These are phyloP conservation scores for Bembecia ichneumoniformis DNA, from an alignment of 2,888 invertebrate genomes.

Conservation along the genomic window DNA sequence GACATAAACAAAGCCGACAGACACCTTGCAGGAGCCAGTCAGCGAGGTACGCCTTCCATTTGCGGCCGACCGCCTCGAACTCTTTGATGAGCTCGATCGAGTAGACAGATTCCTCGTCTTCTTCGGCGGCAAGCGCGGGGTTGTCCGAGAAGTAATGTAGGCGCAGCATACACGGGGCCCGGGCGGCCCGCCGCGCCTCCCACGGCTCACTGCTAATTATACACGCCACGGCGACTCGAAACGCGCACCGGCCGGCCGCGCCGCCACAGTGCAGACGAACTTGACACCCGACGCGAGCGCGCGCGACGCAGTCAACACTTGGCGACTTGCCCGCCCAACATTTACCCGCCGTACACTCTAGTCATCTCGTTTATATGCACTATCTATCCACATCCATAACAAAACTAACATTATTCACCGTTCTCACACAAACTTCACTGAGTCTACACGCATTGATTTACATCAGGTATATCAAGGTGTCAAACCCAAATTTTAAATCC, in stretches of 20 bases:
- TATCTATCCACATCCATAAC: background rate
- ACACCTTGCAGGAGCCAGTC: constrained; percentile 74
- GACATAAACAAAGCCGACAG: constrained; percentile 29
- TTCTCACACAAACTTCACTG: too few relatives aligned
- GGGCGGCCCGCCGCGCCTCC: constrained; percentile 66
- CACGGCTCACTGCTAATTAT: constrained; percentile 69
- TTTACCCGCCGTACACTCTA: constrained; percentile 28
- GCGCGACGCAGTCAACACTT: constrained; percentile 33
- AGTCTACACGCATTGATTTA: too few relatives aligned
- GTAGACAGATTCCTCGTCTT: constrained; percentile 77
- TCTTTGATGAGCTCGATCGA: constrained; percentile 89
- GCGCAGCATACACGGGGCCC: constrained; percentile 79
- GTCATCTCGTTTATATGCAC: background rate
- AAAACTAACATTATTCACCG: background rate
- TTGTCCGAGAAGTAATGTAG: constrained; percentile 88
- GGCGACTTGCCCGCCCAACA: constrained; percentile 13
- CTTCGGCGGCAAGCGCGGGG: constrained; percentile 77
- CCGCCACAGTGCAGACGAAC: constrained; percentile 19
- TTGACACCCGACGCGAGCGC: constrained; percentile 24
- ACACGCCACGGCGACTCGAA: constrained; percentile 30
- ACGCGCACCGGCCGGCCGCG: constrained; percentile 9
- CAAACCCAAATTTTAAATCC: too few relatives aligned
- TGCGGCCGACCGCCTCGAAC: constrained; percentile 84
- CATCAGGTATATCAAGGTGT: too few relatives aligned
- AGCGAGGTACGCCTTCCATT: constrained; percentile 82